A percentile compares a stretch with the other conserved stretches of the same genome.
These are phyloP conservation scores for Chlamydotis undulata DNA, from an alignment of 2,113 vertebrate species.

Conservation along the genomic window DNA sequence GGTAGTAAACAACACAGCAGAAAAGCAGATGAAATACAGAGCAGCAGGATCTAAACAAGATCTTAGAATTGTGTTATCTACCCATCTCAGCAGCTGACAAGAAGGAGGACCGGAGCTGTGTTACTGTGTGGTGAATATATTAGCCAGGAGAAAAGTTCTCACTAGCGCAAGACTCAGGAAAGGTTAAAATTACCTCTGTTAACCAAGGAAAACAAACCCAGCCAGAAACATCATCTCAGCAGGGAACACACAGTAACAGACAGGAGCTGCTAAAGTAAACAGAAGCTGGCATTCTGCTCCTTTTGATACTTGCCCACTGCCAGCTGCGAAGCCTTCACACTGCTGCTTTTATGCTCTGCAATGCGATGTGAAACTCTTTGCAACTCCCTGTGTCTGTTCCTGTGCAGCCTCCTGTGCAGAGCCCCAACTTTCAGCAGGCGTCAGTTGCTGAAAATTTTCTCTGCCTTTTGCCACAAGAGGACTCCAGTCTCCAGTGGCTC, in stretches of 20 bases:
- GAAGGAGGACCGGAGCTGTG: neutral
- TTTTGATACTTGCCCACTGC: neutral
- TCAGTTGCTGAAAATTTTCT: conserved; percentile 8
- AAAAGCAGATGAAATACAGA: neutral
- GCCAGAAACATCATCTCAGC: neutral
- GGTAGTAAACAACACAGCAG: neutral
- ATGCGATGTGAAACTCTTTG: neutral
- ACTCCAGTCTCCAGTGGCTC: neutral
- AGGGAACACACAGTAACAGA: neutral
- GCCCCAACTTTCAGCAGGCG: neutral
- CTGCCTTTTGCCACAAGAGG: conserved; percentile 29
- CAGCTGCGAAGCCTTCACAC: rapidly evolving
- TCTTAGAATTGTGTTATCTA: neutral
- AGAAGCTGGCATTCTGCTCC: neutral
- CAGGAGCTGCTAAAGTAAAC: neutral
- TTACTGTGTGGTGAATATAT: neutral
- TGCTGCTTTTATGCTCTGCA: neutral
- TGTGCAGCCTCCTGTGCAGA: neutral
- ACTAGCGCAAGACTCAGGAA: neutral
- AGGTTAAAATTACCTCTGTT: neutral
- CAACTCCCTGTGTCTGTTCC: neutral
- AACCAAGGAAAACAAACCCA: neutral
- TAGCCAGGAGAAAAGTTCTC: neutral
- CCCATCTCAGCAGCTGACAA: neutral
- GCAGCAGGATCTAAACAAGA: neutral